Conservation (phyloP, 2,797 vertebrate species). For the Acanthornis magna region DNA sequence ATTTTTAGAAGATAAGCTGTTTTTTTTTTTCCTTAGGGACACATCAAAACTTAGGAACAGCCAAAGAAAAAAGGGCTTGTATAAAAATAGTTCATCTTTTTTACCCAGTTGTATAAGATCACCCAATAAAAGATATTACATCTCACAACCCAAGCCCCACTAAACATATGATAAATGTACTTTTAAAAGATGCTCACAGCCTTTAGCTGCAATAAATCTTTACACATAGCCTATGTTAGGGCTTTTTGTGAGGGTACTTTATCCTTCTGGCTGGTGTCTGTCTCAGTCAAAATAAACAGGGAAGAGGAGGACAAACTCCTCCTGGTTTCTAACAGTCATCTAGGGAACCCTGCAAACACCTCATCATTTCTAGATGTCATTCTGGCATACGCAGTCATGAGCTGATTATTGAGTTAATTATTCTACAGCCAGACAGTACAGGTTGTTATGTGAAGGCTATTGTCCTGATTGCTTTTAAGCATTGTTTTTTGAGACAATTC, state of each 20-base stretch:
- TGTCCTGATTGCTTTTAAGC: background rate
- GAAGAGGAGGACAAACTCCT: background rate
- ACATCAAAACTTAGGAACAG: background rate
- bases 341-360: background rate
- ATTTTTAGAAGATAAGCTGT: background rate
- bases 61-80: background rate
- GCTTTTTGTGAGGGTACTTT: background rate
- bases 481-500: background rate
- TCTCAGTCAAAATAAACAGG: background rate
- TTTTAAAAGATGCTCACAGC: background rate
- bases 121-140: background rate
- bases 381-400: accelerated
- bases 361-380: background rate
- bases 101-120: background rate
- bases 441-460: background rate
- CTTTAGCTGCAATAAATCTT: background rate
- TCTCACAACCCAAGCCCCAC: background rate
- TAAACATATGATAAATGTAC: background rate
- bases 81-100: background rate
- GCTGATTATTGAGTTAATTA: background rate
- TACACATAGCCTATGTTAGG: background rate
- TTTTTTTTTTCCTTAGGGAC: background rate
- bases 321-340: background rate
- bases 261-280: background rate
- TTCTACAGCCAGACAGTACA: background rate